These are phyloP conservation scores for Plestiodon gilberti DNA, from an alignment of 2,113 vertebrate genomes.

Conservation along the genomic window DNA sequence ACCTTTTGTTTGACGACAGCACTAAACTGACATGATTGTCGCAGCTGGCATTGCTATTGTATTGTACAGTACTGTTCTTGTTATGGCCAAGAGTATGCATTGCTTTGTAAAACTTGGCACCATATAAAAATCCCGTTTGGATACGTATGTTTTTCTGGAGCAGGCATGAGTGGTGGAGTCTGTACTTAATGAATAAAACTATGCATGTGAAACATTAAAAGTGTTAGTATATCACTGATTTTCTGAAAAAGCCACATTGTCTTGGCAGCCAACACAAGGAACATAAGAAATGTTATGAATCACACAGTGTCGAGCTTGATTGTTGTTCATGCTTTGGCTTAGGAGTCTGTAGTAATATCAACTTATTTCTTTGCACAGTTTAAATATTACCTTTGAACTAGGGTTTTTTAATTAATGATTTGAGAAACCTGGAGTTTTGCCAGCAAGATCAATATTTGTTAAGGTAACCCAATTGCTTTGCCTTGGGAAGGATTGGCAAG, in stretches of 20 bases:
- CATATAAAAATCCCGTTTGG: rapidly evolving
- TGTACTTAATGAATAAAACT: rapidly evolving
- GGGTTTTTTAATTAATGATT: conserved; percentile 1
- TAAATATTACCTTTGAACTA: conserved; percentile 39
- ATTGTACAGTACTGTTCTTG: neutral
- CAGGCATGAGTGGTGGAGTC: neutral
- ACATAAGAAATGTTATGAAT: neutral
- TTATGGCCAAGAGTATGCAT: neutral
- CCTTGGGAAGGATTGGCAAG: conserved; percentile 11
- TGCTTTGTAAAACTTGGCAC: neutral
- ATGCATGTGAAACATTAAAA: neutral
- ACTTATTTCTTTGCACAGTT: conserved; percentile 18
- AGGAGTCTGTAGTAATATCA: neutral
- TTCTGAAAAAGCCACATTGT: neutral
- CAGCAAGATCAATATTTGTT: conserved; percentile 4
- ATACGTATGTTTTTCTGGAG: rapidly evolving
- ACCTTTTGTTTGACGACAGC: neutral
- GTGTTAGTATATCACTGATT: neutral
- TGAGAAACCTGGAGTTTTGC: neutral
- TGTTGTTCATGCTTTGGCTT: neutral
- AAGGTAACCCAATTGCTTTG: conserved; percentile 14
- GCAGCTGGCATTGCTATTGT: neutral
- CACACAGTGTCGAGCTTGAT: rapidly evolving
- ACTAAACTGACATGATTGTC: neutral
- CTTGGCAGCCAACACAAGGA: neutral